These are phyloP conservation scores for Coptodon bakossiorum DNA, from an alignment of 2,113 vertebrate genomes.

Conservation along the genomic window DNA sequence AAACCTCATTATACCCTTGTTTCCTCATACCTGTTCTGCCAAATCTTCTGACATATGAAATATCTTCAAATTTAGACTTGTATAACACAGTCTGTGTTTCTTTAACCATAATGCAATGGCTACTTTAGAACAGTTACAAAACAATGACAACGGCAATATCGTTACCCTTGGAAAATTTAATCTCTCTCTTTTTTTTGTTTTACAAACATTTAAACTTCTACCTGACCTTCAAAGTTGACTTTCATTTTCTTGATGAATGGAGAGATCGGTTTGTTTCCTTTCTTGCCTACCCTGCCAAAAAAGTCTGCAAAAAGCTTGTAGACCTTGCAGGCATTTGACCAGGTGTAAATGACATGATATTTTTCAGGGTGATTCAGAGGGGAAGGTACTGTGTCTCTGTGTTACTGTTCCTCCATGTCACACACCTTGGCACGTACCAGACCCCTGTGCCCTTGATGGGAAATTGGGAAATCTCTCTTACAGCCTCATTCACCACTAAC, in stretches of 20 bases:
- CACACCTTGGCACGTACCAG: conserved; percentile 30
- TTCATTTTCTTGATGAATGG: background rate
- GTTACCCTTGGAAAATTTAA: background rate
- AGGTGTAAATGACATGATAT: conserved; percentile 47
- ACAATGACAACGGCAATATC: background rate
- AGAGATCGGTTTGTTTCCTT: background rate
- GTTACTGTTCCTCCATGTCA: conserved; percentile 18
- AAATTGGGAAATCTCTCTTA: conserved; percentile 1
- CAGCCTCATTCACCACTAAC: background rate
- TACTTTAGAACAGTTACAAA: background rate
- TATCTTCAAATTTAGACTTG: background rate
- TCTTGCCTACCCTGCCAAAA: background rate
- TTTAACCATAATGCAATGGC: background rate
- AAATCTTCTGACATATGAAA: background rate
- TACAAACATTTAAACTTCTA: background rate
- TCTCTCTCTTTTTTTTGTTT: rapidly evolving
- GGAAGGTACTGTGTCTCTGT: background rate
- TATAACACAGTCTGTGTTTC: background rate
- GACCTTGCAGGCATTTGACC: conserved; percentile 16
- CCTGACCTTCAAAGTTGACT: background rate
- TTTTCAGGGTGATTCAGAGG: conserved; percentile 44
- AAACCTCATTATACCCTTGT: background rate
- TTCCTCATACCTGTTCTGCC: background rate
- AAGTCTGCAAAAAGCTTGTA: background rate
- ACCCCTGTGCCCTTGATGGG: conserved; percentile 9